These are phyloP conservation scores for Centropyge bicolor DNA, from an alignment of 2,797 vertebrate species.

Conservation along the genomic window DNA sequence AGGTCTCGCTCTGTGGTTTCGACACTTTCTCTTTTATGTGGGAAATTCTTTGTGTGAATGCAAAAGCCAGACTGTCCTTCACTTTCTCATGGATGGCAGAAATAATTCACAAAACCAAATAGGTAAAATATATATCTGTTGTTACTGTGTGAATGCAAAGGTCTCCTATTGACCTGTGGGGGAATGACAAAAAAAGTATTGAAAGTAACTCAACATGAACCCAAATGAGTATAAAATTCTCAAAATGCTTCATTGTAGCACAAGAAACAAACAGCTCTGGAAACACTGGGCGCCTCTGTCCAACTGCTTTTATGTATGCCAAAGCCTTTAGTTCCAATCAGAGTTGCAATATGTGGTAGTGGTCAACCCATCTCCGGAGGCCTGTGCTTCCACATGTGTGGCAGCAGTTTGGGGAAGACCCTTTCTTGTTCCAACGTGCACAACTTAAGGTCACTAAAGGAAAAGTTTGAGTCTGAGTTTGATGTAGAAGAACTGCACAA, in stretches of 20 bases:
- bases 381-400: too few relatives aligned
- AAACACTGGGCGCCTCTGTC: not conserved
- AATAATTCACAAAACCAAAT: not conserved
- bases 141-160: not conserved
- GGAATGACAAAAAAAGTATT: not conserved
- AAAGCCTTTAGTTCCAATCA: not conserved
- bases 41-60: not conserved
- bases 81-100: not conserved
- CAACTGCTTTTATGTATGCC: not conserved
- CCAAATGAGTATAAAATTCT: not conserved
- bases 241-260: not conserved
- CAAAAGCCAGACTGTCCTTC: not conserved
- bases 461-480: not conserved
- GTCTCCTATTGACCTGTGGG: not conserved
- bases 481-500: not conserved
- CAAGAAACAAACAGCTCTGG: conserved; percentile 4
- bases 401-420: too few relatives aligned
- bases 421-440: not conserved
- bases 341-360: too few relatives aligned
- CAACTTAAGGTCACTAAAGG: not conserved
- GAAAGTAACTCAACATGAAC: not conserved
- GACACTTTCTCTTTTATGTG: not conserved
- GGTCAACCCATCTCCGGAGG: too few relatives aligned
- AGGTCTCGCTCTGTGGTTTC: not conserved
- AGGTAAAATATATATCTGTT: not conserved